A percentile compares a stretch with the other conserved stretches of the same genome.
These are phyloP conservation scores for Cantharis lateralis DNA, from an alignment of 2,888 invertebrate genomes.

Conservation along the genomic window DNA sequence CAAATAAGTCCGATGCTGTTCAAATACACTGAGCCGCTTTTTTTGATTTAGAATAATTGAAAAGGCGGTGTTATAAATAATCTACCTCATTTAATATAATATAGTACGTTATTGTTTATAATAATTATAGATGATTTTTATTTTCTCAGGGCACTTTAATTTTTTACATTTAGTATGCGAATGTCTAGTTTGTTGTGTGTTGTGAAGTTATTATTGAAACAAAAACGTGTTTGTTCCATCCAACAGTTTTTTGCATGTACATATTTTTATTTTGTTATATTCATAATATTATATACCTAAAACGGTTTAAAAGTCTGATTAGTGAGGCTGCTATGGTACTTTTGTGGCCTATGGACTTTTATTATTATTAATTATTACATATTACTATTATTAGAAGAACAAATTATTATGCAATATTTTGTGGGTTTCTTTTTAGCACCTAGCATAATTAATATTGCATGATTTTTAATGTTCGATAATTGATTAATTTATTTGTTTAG, in stretches of 20 bases:
- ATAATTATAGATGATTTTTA: constrained; percentile 42
- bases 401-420: constrained; percentile 23
- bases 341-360: constrained; percentile 48
- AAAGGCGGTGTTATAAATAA: constrained; percentile 37
- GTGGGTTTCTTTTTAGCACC: background rate
- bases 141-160: constrained; percentile 49
- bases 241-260: constrained; percentile 34
- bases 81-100: constrained; percentile 49
- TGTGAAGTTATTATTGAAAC: constrained; percentile 36
- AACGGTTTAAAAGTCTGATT: constrained; percentile 47
- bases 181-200: constrained; percentile 35
- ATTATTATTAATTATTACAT: constrained; percentile 1
- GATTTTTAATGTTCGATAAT: constrained; percentile 17
- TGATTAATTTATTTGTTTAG: constrained; percentile 21
- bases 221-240: constrained; percentile 34
- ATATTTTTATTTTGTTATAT: constrained; percentile 28
- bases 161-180: constrained; percentile 30
- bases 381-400: constrained; percentile 14
- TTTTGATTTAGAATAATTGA: background rate
- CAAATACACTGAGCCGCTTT: constrained; percentile 44
- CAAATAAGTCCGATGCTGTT: constrained; percentile 38
- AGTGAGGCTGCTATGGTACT: constrained; percentile 52
- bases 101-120: constrained; percentile 42
- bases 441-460: constrained; percentile 26
- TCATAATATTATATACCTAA: background rate